Evolutionary conservation across 2,888 invertebrate genomes (phyloP), one percentile per base, ranked within the genome.

Genomic region (Odontothrips loti): DNA sequence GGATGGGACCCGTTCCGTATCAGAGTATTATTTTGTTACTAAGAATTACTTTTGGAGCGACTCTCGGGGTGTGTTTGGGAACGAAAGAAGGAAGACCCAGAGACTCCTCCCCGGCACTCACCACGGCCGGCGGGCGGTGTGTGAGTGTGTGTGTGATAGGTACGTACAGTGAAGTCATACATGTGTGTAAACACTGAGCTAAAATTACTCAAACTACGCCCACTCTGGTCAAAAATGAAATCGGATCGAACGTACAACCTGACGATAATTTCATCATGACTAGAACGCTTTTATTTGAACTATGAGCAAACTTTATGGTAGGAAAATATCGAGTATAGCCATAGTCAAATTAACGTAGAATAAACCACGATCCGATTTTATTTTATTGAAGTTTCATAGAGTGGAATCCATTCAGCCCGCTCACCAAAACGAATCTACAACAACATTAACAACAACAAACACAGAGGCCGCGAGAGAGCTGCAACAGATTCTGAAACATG

Each of bases 1-100:
- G 34, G 34, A 43, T 43, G 34, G 34, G 34, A 43, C 34, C 34
- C 34, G 34, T 4, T 43, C 34, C 34, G 34, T 43, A 43, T 2
- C 3, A 43, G 6, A 43, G 3, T 43, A 43, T 6, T 4, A 43
- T 43, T 43, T 43, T 43, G 2, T 43, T 43, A n/a, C n/a, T n/a
- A n/a, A n/a, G n/a, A n/a, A n/a, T 43, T 43, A 4, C 6, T 43
- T 43, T 43, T 43, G 34, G 34, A 6, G 34, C 34, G 34, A 43
- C 34, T 43, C 34, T 43, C 34, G 17, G 58, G 58, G 58, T n/a
- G 58, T 58, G 58, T 51, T 58, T 6, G 58, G 58, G 58, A 27
- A 27, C 27, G 23, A 75, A 27, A 75, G 68, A 75, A 75, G 68
- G 68, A 27, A 75, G 68, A 75, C 68, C 68, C 68, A 75, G 23